Evolutionary conservation across 2,113 vertebrate genomes (phyloP).

Genomic region (Synodontis membranacea): DNA sequence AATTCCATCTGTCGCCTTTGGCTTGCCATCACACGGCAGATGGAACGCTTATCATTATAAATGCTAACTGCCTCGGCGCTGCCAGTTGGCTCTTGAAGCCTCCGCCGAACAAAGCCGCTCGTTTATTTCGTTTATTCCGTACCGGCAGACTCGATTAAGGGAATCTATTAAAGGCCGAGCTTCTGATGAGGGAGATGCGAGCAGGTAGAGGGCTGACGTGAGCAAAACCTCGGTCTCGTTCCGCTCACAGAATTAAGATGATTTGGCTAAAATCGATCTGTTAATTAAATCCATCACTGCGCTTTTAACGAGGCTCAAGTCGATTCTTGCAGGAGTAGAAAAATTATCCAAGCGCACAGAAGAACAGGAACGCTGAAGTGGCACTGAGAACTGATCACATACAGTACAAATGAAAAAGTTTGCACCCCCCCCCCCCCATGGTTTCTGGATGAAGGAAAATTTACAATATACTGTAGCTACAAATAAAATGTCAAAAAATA

Average conservation of each 20-base stretch:
- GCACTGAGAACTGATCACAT: conserved; percentile 63
- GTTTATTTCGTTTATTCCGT: conserved; percentile 63
- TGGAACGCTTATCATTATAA: conserved; percentile 74
- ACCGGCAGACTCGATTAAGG: conserved; percentile 57
- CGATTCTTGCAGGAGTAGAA: conserved; percentile 66
- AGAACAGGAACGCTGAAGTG: conserved; percentile 53
- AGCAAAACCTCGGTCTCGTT: conserved; percentile 53
- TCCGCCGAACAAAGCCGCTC: conserved; percentile 62
- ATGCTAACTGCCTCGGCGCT: conserved; percentile 65
- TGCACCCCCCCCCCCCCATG: neutral
- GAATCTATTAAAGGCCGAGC: conserved; percentile 54
- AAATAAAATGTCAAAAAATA: neutral
- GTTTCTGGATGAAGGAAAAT: neutral
- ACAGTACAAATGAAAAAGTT: neutral
- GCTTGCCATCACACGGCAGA: conserved; percentile 66
- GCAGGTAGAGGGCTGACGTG: conserved; percentile 35
- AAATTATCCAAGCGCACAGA: conserved; percentile 65
- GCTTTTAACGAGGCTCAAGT: conserved; percentile 69
- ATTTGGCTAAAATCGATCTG: conserved; percentile 65
- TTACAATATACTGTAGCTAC: neutral
- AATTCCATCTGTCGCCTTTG: conserved; percentile 79
- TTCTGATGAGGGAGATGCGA: conserved; percentile 17
- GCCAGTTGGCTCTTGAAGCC: conserved; percentile 65
- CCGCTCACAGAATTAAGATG: conserved; percentile 66
- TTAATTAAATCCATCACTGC: conserved; percentile 72